Evolutionary conservation across 2,888 invertebrate species (phyloP).

Genomic region (Amphipoea lucens): DNA sequence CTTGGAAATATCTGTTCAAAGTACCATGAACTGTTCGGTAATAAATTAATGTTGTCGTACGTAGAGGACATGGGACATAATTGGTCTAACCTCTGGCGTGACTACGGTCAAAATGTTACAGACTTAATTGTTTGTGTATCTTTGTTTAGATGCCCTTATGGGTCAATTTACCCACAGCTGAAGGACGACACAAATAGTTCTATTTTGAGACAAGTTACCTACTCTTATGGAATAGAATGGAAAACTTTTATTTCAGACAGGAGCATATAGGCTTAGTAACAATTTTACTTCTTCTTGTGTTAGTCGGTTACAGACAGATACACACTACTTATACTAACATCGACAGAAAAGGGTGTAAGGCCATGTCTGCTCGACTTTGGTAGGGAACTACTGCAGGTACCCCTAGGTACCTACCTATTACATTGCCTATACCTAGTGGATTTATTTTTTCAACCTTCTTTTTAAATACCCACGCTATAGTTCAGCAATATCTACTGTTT

Average conservation of each 20-base stretch:
- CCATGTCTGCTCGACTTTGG: background rate
- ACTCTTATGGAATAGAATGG: too few species aligned
- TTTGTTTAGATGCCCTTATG: constrained; percentile 1
- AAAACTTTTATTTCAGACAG: too few species aligned
- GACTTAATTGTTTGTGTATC: constrained; percentile 13
- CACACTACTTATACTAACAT: background rate
- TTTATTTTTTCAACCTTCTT: background rate
- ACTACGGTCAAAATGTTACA: constrained; percentile 13
- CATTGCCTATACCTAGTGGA: background rate
- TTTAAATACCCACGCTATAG: background rate
- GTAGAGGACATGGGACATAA: constrained; percentile 1
- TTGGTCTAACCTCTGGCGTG: constrained; percentile 21
- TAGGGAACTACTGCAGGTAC: background rate
- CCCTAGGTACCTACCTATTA: too few species aligned
- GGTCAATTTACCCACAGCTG: background rate
- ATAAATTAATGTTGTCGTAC: background rate
- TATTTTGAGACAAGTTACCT: constrained; percentile 10
- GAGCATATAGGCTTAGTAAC: too few species aligned
- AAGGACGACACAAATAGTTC: background rate
- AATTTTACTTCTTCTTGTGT: too few species aligned
- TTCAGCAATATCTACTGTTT: background rate
- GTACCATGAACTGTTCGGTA: background rate
- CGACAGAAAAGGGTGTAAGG: background rate
- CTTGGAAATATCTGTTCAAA: background rate
- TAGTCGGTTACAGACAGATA: too few species aligned